phyloP scores from a whole-genome alignment of 2,797 vertebrate species.

The Lithobates sylvaticus region DNA sequence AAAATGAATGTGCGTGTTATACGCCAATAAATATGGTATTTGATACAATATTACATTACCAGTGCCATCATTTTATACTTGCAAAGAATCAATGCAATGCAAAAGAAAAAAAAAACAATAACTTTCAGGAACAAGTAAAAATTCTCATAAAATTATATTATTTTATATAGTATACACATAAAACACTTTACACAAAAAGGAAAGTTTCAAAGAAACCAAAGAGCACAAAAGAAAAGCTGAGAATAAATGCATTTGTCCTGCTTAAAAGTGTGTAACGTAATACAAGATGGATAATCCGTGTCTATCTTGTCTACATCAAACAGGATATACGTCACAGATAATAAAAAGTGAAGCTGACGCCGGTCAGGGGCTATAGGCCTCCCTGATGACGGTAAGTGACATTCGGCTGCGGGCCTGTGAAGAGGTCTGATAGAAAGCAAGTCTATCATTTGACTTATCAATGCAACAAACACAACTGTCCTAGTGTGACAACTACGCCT shows the following conservation, averaged over 20 bases:
- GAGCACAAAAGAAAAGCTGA: constrained; percentile 3
- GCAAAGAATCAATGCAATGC: too few relatives aligned
- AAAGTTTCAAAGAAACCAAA: constrained; percentile 26
- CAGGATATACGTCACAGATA: background rate
- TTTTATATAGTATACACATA: constrained; percentile 62
- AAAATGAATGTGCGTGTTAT: too few relatives aligned
- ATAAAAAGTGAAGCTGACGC: background rate
- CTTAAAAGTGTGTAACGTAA: background rate
- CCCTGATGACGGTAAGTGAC: background rate
- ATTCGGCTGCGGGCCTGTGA: background rate
- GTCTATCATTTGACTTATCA: background rate
- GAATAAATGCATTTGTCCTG: constrained; percentile 11
- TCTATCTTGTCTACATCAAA: background rate
- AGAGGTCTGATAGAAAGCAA: background rate
- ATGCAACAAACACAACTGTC: too few relatives aligned
- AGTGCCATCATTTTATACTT: too few relatives aligned
- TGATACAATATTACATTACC: too few relatives aligned
- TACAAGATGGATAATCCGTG: constrained; percentile 8
- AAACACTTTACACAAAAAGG: constrained; percentile 57
- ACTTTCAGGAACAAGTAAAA: constrained; percentile 33
- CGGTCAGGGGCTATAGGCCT: background rate
- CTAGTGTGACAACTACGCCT: background rate
- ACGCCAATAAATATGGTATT: too few relatives aligned
- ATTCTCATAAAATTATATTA: constrained; percentile 63
- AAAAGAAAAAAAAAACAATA: too few relatives aligned